phyloP scores from a whole-genome alignment of 2,888 invertebrate genomes.

The Therioaphis trifolii region DNA sequence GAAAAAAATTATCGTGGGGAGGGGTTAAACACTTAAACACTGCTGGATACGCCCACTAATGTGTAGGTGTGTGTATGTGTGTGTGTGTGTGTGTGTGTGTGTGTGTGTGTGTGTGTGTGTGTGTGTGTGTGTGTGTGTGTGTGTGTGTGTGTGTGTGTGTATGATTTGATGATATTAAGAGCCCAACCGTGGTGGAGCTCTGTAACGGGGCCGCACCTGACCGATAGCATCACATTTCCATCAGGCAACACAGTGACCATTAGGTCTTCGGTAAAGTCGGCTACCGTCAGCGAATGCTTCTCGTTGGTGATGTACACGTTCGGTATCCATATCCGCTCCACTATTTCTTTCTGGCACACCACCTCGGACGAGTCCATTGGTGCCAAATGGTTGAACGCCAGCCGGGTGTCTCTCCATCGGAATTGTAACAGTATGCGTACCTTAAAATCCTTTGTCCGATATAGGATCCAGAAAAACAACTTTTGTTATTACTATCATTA shows the following conservation, averaged over 20 bases:
- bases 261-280: slow-evolving; percentile 69
- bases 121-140: no score
- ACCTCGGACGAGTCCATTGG: slow-evolving; percentile 75
- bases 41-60: no score
- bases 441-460: slow-evolving; percentile 77
- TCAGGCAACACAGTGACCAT: slow-evolving; percentile 82
- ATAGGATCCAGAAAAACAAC: no score
- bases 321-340: slow-evolving; percentile 83
- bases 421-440: slow-evolving; percentile 83
- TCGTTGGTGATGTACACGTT: slow-evolving; percentile 85
- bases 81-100: no score
- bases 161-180: no score
- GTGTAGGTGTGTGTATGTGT: no score
- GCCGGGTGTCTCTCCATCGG: slow-evolving; percentile 80
- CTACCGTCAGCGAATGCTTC: slow-evolving; percentile 77
- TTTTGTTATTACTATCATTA: no score
- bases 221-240: slow-evolving; percentile 82
- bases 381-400: slow-evolving; percentile 76
- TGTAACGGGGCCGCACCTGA: slow-evolving; percentile 71
- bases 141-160: no score
- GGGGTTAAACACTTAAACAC: no score
- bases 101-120: no score
- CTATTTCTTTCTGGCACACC: slow-evolving; percentile 74
- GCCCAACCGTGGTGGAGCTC: no score
- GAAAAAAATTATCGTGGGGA: no score